Evolutionary conservation across 2,797 vertebrate species (phyloP), one percentile per base, ranked within the genome.

Genomic region (Rhabdophis nuchalis): DNA sequence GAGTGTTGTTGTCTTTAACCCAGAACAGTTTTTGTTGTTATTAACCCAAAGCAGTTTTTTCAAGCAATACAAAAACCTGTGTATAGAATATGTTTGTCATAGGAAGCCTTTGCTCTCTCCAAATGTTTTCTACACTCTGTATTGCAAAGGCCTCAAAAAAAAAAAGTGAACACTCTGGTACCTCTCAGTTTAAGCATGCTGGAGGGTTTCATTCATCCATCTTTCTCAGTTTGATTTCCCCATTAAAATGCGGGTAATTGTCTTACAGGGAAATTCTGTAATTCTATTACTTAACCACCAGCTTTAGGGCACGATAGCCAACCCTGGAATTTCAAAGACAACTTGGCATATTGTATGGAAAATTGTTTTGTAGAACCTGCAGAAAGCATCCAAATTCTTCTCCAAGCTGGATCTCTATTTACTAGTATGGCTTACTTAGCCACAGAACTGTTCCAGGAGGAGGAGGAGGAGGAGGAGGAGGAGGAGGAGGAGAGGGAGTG

Each of bases 201-300:
- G 23, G 23, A 46, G 91, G 12, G 58, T 46, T 72, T 53, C 46
- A 23, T 32, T 5, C 13, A 32, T 46, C 11, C 25, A 85, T 88
- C 27, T 82, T 25, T 27, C 54, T 89, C 27, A 87, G 86, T 89
- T 58, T 90, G 87, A 72, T 89, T 87, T 93, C 89, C 46, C 3
- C 32, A 41, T 77, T 32, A 93, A 54, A 77, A 91, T 77, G 41
- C 29, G 25, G 23, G 36, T 57, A 85, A 57, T 60, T 32, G 87
- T 90, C 88, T 85, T 52, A 60, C 41, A 89, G 64, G 89, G 61
- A 92, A 77, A 88, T n/a, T 94, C 20, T 86, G 56, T 85, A 94
- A 90, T 61, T 61, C 58, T 90, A 58, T 85, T 85, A 41, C 16
- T 52, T 85, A 46, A 61, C 46, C 72, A n/a, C 77, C 29, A 60